A percentile compares a stretch with the other conserved stretches of the same genome.
Evolutionary conservation across 2,888 invertebrate species (phyloP).

Genomic region (Pseudococcus viburni): DNA sequence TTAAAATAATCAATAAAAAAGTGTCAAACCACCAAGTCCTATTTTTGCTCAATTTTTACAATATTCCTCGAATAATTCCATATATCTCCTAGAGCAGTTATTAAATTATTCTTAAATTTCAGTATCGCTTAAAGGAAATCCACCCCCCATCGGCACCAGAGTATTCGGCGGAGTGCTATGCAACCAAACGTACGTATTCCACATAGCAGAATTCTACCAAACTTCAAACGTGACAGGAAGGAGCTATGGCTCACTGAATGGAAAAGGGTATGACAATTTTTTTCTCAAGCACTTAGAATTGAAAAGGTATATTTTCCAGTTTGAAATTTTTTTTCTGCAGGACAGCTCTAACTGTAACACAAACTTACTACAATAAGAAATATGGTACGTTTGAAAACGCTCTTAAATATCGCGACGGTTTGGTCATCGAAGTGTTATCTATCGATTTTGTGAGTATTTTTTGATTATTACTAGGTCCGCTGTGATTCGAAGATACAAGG

Average conservation of each 20-base stretch:
- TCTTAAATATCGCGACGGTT: neutral
- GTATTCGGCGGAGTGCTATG: conserved; percentile 20
- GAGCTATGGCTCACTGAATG: neutral
- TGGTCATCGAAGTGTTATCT: neutral
- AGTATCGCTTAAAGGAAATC: neutral
- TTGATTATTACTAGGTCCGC: too few relatives aligned
- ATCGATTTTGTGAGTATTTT: neutral
- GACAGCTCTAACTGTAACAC: neutral
- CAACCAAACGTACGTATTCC: neutral
- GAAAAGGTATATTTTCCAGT: neutral
- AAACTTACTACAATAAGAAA: neutral
- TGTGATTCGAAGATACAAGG: too few relatives aligned
- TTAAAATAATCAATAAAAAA: too few relatives aligned
- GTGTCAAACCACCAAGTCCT: too few relatives aligned
- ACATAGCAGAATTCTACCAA: neutral
- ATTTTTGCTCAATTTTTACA: neutral
- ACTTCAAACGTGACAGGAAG: neutral
- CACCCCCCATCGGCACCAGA: neutral
- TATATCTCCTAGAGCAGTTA: too few relatives aligned
- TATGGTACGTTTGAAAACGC: neutral
- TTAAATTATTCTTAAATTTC: neutral
- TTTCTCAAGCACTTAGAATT: too few relatives aligned
- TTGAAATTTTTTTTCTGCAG: neutral
- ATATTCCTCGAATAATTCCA: too few relatives aligned
- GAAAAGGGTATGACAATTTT: neutral